Percentiles rank a stretch among this genome's conserved stretches.
These are phyloP conservation scores for Charanyca ferruginea DNA, from an alignment of 2,888 invertebrate genomes.

Conservation along the genomic window DNA sequence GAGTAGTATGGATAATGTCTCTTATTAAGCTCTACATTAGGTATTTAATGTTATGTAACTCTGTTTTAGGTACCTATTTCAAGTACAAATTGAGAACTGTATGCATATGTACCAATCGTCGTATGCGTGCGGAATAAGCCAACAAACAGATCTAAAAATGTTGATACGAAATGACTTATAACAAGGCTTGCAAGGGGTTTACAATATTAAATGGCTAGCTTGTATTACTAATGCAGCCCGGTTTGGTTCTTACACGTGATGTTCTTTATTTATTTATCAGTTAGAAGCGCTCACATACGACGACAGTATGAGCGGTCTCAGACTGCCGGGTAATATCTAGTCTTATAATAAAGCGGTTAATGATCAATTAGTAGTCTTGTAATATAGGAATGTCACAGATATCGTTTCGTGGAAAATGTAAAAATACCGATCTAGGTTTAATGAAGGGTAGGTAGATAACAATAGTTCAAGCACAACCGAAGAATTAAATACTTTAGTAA, in stretches of 20 bases:
- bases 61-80: neutral
- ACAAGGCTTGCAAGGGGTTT: conserved; percentile 45
- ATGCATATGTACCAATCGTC: conserved; percentile 5
- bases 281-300: conserved; percentile 18
- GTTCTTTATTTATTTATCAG: conserved; percentile 16
- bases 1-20: neutral
- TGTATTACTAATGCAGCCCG: conserved; percentile 49
- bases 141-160: conserved; percentile 23
- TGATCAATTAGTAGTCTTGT: conserved; percentile 53
- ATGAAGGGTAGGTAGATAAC: conserved; percentile 53
- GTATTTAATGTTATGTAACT: neutral
- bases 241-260: conserved; percentile 21
- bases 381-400: conserved; percentile 62
- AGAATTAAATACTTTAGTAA: conserved; percentile 56
- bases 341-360: neutral
- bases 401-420: conserved; percentile 29
- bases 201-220: conserved; percentile 49
- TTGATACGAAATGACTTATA: conserved; percentile 38
- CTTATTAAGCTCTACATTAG: conserved; percentile 8
- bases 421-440: conserved; percentile 22
- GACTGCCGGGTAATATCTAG: conserved; percentile 10
- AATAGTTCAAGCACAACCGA: conserved; percentile 61
- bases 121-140: conserved; percentile 25
- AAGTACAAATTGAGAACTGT: neutral
- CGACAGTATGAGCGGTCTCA: neutral